These are phyloP conservation scores for Gymnothorax javanicus DNA, from an alignment of 2,797 vertebrate genomes.

Conservation along the genomic window DNA sequence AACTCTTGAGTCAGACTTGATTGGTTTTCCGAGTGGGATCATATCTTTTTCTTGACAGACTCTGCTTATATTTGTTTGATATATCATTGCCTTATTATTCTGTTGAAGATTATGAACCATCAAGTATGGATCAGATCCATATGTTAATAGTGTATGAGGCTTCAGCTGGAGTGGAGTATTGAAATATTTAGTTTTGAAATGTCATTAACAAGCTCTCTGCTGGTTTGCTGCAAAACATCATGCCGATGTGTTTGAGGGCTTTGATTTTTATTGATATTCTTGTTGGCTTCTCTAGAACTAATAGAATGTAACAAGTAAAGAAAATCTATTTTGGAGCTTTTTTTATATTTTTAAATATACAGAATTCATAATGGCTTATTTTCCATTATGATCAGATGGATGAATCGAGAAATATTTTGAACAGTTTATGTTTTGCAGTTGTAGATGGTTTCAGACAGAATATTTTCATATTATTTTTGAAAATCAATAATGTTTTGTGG, in stretches of 20 bases:
- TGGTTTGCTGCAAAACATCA: not conserved
- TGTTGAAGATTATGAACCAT: not conserved
- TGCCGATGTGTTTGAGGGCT: not conserved
- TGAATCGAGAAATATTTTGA: not conserved
- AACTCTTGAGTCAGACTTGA: not conserved
- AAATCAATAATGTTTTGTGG: not conserved
- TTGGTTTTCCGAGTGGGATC: not conserved
- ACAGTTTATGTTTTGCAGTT: not conserved
- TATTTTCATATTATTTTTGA: not conserved
- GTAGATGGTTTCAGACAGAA: not conserved
- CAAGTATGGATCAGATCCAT: not conserved
- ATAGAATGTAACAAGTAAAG: not conserved
- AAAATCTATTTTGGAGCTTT: not conserved
- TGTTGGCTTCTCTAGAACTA: not conserved
- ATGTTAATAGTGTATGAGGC: not conserved
- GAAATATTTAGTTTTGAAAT: not conserved
- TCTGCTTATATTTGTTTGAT: not conserved
- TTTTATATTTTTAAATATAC: not conserved
- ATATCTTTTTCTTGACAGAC: not conserved
- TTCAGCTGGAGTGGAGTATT: not conserved
- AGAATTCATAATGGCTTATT: not conserved
- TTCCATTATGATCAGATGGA: not conserved
- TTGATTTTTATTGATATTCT: not conserved
- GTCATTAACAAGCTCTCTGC: not conserved
- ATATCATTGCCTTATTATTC: not conserved